Percentiles rank a stretch among this genome's conserved stretches.
Evolutionary conservation across 1,140 invertebrate species (phyloP).

Genomic region (Rhizoglyphus robini): DNA sequence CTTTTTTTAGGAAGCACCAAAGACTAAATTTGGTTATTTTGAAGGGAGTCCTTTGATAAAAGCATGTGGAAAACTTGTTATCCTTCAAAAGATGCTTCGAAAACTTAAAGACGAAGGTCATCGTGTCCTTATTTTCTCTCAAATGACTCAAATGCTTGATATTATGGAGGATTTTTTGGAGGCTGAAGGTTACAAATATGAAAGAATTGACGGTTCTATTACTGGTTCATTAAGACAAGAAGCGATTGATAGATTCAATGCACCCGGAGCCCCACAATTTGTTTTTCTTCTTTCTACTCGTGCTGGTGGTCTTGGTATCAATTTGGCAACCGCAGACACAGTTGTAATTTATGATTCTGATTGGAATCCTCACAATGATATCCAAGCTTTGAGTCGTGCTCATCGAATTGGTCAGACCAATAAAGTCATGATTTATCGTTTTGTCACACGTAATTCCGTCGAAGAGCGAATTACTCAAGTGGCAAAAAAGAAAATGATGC

Average conservation of each 20-base stretch:
- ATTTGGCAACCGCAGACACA: slow-evolving; percentile 96
- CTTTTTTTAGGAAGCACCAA: slow-evolving; percentile 53
- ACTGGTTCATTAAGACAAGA: slow-evolving; percentile 90
- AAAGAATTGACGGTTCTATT: slow-evolving; percentile 95
- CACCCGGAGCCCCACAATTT: slow-evolving; percentile 76
- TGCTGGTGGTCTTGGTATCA: slow-evolving; percentile 96
- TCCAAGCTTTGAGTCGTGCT: slow-evolving; percentile 95
- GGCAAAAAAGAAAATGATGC: slow-evolving; percentile 99
- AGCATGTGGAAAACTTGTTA: slow-evolving; percentile 85
- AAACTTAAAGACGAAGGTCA: slow-evolving; percentile 82
- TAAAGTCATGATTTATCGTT: slow-evolving; percentile 99
- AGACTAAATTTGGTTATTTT: slow-evolving; percentile 79
- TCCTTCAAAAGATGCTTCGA: slow-evolving; percentile 87
- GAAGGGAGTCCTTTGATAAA: slow-evolving; percentile 81
- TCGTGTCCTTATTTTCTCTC: slow-evolving; percentile 96
- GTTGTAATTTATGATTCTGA: slow-evolving; percentile 99
- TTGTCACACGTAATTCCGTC: slow-evolving; percentile 94
- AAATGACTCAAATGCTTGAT: slow-evolving; percentile 99
- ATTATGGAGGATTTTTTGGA: slow-evolving; percentile 97
- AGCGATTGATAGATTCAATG: slow-evolving; percentile 85
- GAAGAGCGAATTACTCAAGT: slow-evolving; percentile 96
- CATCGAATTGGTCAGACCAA: slow-evolving; percentile 98
- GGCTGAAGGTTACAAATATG: slow-evolving; percentile 94
- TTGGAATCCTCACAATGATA: slow-evolving; percentile 99
- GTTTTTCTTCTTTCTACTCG: slow-evolving; percentile 92